Percentiles rank a stretch among this genome's conserved stretches.
These are phyloP conservation scores for Schizopygopsis malacanthus DNA, from an alignment of 2,797 vertebrate species.

Conservation along the genomic window DNA sequence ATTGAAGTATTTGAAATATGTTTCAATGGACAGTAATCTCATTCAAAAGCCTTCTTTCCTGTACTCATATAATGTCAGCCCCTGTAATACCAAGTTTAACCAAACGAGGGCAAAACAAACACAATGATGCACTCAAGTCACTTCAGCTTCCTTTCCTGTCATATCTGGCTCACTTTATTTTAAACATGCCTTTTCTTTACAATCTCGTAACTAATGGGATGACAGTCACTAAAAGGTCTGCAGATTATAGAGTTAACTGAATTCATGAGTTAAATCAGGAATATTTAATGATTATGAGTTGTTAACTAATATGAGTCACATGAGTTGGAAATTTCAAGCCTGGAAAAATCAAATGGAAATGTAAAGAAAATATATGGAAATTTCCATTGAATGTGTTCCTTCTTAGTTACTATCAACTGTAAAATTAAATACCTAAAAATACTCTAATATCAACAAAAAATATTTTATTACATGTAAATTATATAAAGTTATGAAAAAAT, in stretches of 20 bases:
- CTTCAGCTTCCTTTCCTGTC: background rate
- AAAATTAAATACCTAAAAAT: background rate
- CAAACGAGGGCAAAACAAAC: slow-evolving; percentile 55
- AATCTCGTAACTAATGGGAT: background rate
- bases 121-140: background rate
- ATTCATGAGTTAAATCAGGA: background rate
- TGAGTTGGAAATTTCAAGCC: background rate
- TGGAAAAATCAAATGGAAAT: background rate
- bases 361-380: background rate
- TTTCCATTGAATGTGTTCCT: background rate
- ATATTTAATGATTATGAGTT: background rate
- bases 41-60: background rate
- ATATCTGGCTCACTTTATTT: background rate
- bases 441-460: background rate
- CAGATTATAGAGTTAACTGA: background rate
- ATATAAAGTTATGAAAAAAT: background rate
- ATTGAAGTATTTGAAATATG: background rate
- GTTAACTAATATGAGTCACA: background rate
- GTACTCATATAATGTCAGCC: background rate
- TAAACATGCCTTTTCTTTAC: slow-evolving; percentile 12
- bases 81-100: slow-evolving; percentile 47
- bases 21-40: background rate
- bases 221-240: background rate
- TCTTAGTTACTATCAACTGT: background rate
- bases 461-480: background rate